Evolutionary conservation across 2,888 invertebrate species (phyloP), one percentile per base, ranked within the genome.

Genomic region (Epicampocera succincta): DNA sequence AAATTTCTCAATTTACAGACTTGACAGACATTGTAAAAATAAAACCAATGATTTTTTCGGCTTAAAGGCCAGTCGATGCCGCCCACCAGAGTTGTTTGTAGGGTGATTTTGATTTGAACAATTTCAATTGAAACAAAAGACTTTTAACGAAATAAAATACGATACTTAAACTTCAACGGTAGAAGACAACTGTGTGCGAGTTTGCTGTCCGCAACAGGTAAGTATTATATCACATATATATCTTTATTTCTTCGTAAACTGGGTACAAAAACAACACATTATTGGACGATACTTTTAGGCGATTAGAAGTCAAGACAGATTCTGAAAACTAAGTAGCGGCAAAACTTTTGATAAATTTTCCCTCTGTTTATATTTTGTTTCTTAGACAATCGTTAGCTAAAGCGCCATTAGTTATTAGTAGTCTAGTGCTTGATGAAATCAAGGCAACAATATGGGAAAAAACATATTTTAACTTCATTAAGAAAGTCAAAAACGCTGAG

Each of bases 321-420:
- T 72, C 77, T 56, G 46, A 50, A 8, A 9, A 58, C 48, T 74
- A 65, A 54, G 69, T 60, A 58, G 81, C 81, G 81, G 81, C 81
- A 71, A n/a, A 54, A 54, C 77, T 77, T 77, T 78, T 78, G 74
- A 82, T 82, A 71, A 77, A 19, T 69, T 46, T 69, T 17, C 15
- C 33, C n/a, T n/a, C n/a, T 8, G 5, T 44, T 19, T 21, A 48
- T 40, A 15, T n/a, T 54, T 6, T 15, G 25, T 40, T 50, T 25
- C 50, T 52, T 76, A 68, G 63, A 74, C 52, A 68, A 76, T 68
- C 44, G 58, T 78, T 66, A 44, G 63, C 69, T 29, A 58, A 78
- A 78, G 74, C 81, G 77, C 74, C 77, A 78, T 77, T 78, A 69
- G 74, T 78, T 78, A 71, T 69, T 69, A 74, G 65, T 61, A 82